These are phyloP conservation scores for Drosophila lacteicornis DNA, from an alignment of 1,140 invertebrate species.

Conservation along the genomic window DNA sequence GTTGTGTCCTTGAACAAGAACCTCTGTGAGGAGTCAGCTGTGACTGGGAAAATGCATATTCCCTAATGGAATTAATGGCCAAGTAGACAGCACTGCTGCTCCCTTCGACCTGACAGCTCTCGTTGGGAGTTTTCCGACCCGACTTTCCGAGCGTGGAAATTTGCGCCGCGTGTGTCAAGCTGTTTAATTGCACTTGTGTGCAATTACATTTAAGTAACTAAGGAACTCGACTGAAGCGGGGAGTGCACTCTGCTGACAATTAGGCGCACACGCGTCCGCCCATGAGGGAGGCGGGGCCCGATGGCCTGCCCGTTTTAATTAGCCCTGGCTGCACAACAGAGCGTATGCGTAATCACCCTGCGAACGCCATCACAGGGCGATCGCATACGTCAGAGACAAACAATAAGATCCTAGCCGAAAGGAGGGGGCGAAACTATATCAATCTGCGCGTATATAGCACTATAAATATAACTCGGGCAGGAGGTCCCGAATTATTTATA, in stretches of 20 bases:
- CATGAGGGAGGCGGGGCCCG: not conserved
- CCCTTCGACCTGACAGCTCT: conserved; percentile 22
- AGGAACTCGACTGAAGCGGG: conserved; percentile 15
- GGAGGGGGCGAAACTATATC: conserved; percentile 20
- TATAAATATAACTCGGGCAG: conserved; percentile 28
- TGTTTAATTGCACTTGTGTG: conserved; percentile 75
- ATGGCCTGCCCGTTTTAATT: conserved; percentile 17
- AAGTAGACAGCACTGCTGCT: conserved; percentile 27
- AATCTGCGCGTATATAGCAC: conserved; percentile 2
- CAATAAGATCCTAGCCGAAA: conserved; percentile 9
- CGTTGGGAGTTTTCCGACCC: conserved; percentile 2
- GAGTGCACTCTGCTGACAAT: conserved; percentile 64
- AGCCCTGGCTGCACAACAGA: conserved; percentile 14
- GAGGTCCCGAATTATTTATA: conserved; percentile 38
- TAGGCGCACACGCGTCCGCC: conserved; percentile 41
- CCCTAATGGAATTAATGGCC: conserved; percentile 16
- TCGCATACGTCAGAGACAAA: conserved; percentile 35
- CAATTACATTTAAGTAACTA: conserved; percentile 74
- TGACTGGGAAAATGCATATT: conserved; percentile 12
- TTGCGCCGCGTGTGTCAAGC: conserved; percentile 57
- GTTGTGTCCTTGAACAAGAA: not conserved
- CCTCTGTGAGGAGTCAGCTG: conserved; percentile 6
- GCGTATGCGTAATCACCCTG: conserved; percentile 63
- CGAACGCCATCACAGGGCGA: conserved; percentile 8
- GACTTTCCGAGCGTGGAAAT: conserved; percentile 35